Evolutionary conservation across 2,113 vertebrate species (phyloP).

Genomic region (Myotis lucifugus): DNA sequence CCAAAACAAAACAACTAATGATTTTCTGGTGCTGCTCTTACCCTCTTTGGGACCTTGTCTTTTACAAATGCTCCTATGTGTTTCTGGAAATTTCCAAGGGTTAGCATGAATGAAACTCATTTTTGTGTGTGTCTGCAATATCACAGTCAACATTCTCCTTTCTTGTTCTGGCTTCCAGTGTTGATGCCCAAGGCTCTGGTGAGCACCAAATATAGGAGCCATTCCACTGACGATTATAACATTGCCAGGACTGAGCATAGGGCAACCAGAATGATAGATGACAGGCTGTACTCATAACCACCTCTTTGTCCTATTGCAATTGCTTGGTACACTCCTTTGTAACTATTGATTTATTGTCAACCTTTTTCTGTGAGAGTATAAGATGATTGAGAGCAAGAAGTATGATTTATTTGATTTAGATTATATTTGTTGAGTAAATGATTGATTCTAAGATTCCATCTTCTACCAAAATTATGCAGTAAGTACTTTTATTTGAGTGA

Average conservation of each 20-base stretch:
- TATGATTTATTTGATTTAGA: background rate
- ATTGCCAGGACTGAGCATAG: background rate
- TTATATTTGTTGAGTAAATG: constrained; percentile 15
- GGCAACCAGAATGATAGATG: background rate
- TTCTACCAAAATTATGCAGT: background rate
- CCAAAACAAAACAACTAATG: background rate
- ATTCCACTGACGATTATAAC: background rate
- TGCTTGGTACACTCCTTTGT: background rate
- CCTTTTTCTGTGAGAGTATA: background rate
- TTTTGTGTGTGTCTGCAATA: background rate
- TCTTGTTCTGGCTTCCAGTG: background rate
- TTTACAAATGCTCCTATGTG: background rate
- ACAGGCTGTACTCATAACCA: background rate
- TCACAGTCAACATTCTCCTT: background rate
- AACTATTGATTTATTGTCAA: background rate
- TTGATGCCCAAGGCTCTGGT: background rate
- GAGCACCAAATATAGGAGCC: background rate
- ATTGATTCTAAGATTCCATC: background rate
- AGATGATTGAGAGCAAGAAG: background rate
- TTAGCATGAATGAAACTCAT: background rate
- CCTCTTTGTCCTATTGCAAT: background rate
- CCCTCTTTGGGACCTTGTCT: background rate
- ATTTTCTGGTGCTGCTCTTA: background rate
- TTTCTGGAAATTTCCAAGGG: background rate
- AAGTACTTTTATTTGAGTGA: background rate